Percentiles rank a stretch among this genome's conserved stretches.
Conservation (phyloP, 2,888 invertebrate species). For the Oxyteleia sp. region DNA sequence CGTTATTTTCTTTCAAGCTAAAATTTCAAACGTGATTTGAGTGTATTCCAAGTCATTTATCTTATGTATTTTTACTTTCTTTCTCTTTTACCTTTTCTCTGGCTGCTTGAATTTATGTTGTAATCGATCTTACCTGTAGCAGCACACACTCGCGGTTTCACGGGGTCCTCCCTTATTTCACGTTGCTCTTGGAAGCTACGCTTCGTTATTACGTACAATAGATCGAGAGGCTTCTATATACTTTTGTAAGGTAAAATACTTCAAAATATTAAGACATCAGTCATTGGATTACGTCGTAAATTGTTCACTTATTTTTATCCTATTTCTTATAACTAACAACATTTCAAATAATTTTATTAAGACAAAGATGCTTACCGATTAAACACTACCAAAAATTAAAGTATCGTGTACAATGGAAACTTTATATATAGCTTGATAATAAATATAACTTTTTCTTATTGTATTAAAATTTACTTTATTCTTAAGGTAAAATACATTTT, state of each 20-base stretch:
- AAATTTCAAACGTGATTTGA: conserved; percentile 70
- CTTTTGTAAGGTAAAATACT: conserved; percentile 47
- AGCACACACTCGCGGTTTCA: conserved; percentile 69
- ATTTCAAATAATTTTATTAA: conserved; percentile 16
- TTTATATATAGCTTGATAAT: too few relatives aligned
- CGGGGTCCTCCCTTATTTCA: conserved; percentile 62
- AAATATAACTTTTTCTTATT: too few relatives aligned
- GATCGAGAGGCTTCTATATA: conserved; percentile 57
- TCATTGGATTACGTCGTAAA: conserved; percentile 54
- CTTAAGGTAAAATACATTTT: too few relatives aligned
- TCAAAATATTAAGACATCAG: conserved; percentile 61
- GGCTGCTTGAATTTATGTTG: conserved; percentile 69
- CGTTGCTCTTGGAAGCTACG: conserved; percentile 65
- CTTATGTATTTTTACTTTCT: conserved; percentile 63
- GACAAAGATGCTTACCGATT: not conserved
- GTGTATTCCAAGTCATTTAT: conserved; percentile 66
- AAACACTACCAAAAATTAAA: too few relatives aligned
- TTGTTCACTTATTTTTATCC: conserved; percentile 53
- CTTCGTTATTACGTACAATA: conserved; percentile 70
- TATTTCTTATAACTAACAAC: conserved; percentile 47
- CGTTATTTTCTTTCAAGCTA: conserved; percentile 45
- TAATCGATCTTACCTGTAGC: conserved; percentile 72
- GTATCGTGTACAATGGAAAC: too few relatives aligned
- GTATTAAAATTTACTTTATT: too few relatives aligned
- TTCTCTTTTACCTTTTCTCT: conserved; percentile 59